Evolutionary conservation across 1,140 invertebrate genomes (phyloP).

Genomic region (Pemphigus obesinymphae): DNA sequence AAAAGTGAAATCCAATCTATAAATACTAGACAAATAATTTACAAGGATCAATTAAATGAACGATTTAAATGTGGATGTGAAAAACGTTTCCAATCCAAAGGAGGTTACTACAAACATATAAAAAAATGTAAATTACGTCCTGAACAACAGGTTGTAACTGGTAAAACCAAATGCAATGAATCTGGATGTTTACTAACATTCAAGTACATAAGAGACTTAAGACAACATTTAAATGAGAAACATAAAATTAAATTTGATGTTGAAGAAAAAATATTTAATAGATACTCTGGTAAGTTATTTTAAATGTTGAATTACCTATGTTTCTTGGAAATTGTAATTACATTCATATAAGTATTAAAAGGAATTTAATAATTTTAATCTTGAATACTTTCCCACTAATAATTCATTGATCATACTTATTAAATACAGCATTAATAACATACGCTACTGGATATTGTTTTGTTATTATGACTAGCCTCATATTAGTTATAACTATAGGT

Average conservation of each 20-base stretch:
- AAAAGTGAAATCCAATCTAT: neutral
- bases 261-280: neutral
- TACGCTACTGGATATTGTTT: too few relatives aligned
- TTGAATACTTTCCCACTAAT: neutral
- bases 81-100: neutral
- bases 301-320: neutral
- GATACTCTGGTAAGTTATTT: constrained; percentile 4
- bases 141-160: neutral
- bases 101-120: constrained; percentile 11
- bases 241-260: constrained; percentile 3
- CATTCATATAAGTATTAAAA: neutral
- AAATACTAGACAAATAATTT: neutral
- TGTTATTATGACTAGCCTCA: too few relatives aligned
- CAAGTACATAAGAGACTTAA: constrained; percentile 1
- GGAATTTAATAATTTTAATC: neutral
- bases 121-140: constrained; percentile 1
- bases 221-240: constrained; percentile 16
- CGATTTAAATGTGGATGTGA: constrained; percentile 4
- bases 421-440: neutral
- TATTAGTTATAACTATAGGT: too few relatives aligned
- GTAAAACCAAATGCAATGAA: constrained; percentile 10
- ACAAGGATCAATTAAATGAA: neutral
- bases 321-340: neutral
- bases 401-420: neutral
- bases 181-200: neutral